Base-by-base conservation (phyloP, 2,888 invertebrate genomes). In the Carabus problematicus region DNA sequence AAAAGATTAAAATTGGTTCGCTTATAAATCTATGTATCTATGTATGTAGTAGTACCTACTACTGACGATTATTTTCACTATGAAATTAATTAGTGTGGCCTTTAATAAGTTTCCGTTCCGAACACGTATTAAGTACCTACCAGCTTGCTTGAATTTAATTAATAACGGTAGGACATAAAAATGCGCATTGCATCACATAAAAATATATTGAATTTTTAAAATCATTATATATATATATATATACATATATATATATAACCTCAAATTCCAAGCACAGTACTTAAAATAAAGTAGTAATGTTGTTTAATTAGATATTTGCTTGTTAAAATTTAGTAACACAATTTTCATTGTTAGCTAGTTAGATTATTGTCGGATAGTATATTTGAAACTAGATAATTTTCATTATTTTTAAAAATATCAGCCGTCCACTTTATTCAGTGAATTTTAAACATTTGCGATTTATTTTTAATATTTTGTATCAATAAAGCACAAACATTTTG, bases 131-230 rank as follows among this genome's bases (percentile, higher is more conserved):
- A 63, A 62, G 49, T 62, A 52, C 39, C 62, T 19, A 40, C 62
- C 52, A 62, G 54, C 29, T 55, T 49, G 55, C 41, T 56, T 29
- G 43, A 49, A 45, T 42, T 64, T 64, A 64, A 64, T 64, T 64
- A 64, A 64, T 64, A 64, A 64, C 64, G 55, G 64, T 45, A 29
- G 64, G 56, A 56, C 64, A 64, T 64, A 45, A 64, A 64, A 64
- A 64, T 64, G 55, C 55, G 43, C 55, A 64, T 64, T 64, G 64
- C 64, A 64, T 64, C 64, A 64, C 64, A 64, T 56, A 55, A 55
- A 64, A 29, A 29, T 29, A 29, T 64, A 64, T 64, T 64, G 56
- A 64, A 64, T 64, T 64, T 52, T 29, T 56, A n/a, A n/a, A n/a
- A 55, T 64, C 64, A 64, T 64, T 55, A 55, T 64, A 43, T 43